These are phyloP conservation scores for Macrostomum cliftonense DNA, from an alignment of 2,888 invertebrate species.

Conservation along the genomic window DNA sequence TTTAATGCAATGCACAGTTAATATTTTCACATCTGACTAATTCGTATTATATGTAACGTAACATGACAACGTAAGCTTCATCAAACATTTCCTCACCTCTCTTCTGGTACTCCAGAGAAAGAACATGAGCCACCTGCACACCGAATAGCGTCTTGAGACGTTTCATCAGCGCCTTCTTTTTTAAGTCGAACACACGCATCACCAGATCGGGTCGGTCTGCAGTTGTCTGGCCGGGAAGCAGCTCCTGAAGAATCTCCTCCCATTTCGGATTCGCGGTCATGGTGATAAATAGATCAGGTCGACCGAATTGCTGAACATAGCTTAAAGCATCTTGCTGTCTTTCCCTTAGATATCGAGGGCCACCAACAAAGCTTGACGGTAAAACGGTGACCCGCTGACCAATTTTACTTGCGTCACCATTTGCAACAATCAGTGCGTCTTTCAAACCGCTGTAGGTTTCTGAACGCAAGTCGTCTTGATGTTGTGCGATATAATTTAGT, in stretches of 20 bases:
- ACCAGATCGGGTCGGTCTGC: conserved; percentile 9
- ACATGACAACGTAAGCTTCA: too few species aligned
- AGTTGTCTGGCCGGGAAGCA: conserved; percentile 5
- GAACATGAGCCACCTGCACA: conserved; percentile 15
- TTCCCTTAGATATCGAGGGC: conserved; percentile 29
- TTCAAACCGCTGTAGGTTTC: too few species aligned
- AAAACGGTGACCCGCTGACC: too few species aligned
- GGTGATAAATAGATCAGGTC: conserved; percentile 33
- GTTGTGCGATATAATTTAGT: too few species aligned
- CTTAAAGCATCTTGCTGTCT: conserved; percentile 37
- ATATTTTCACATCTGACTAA: too few species aligned
- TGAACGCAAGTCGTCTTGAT: too few species aligned
- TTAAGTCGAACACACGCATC: conserved; percentile 9
- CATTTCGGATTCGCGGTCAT: conserved; percentile 14
- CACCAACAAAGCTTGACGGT: conserved; percentile 21
- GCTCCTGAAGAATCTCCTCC: conserved; percentile 10
- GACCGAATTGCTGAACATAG: conserved; percentile 34
- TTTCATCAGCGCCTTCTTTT: conserved; percentile 2
- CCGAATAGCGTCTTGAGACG: conserved; percentile 15
- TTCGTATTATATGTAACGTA: too few species aligned
- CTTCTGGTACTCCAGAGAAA: conserved; percentile 25
- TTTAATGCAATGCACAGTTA: too few species aligned
- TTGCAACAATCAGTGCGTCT: too few species aligned
- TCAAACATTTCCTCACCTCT: too few species aligned
- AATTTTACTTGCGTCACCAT: too few species aligned